These are phyloP conservation scores for Eledone cirrhosa DNA, from an alignment of 2,888 invertebrate species.

Conservation along the genomic window DNA sequence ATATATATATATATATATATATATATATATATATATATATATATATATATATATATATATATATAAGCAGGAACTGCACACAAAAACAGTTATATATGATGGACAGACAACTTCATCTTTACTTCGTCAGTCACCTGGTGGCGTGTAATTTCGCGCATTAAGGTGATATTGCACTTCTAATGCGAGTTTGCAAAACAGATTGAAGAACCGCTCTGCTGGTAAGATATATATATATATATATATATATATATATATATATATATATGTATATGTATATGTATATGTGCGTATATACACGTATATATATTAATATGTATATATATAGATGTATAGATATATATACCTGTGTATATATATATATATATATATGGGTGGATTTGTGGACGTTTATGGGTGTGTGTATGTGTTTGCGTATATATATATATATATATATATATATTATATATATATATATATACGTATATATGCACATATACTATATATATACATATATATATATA, in stretches of 20 bases:
- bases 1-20: background rate
- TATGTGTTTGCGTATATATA: background rate
- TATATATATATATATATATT: background rate
- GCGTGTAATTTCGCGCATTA: too few species aligned
- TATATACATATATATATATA: background rate
- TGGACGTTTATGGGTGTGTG: background rate
- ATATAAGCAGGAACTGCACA: too few species aligned
- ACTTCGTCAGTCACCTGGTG: too few species aligned
- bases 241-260: background rate
- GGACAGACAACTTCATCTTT: too few species aligned
- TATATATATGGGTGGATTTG: background rate
- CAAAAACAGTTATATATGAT: too few species aligned
- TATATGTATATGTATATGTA: background rate
- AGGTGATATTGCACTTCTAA: too few species aligned
- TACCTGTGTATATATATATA: background rate
- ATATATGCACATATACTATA: background rate
- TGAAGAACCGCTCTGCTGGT: too few species aligned
- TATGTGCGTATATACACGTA: background rate
- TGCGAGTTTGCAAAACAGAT: too few species aligned
- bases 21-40: background rate
- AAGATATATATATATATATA: background rate
- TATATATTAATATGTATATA: background rate
- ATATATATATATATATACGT: background rate
- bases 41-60: too few species aligned
- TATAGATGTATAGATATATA: background rate